Percentiles rank a stretch among this genome's conserved stretches.
Evolutionary conservation across 1,140 invertebrate genomes (phyloP).

Genomic region (Bombus pascuorum): DNA sequence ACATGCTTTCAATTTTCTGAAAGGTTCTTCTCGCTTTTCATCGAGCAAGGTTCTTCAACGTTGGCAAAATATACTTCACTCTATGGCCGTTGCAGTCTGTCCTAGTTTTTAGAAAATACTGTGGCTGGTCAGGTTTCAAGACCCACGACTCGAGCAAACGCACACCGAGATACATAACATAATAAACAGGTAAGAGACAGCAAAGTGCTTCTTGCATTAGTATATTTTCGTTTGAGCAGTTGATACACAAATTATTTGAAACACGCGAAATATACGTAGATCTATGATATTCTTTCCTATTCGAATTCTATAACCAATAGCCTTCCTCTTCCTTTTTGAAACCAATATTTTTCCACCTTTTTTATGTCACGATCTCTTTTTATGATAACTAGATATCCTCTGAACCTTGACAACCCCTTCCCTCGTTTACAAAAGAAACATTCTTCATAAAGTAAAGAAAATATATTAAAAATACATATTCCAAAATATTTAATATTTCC

Average conservation of each 20-base stretch:
- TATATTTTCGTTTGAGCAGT: background rate
- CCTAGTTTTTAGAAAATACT: conserved; percentile 27
- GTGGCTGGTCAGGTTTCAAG: conserved; percentile 6
- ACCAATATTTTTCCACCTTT: too few species aligned
- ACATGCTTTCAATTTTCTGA: conserved; percentile 3
- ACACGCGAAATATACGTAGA: background rate
- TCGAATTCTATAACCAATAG: background rate
- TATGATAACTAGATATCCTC: too few species aligned
- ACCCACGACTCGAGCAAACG: conserved; percentile 24
- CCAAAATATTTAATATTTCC: too few species aligned
- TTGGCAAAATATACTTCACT: conserved; percentile 27
- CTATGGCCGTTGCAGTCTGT: background rate
- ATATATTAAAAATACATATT: too few species aligned
- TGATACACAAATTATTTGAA: too few species aligned
- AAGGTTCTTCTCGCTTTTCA: conserved; percentile 32
- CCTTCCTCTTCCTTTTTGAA: background rate
- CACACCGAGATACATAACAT: conserved; percentile 4
- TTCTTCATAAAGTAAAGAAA: too few species aligned
- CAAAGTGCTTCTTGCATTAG: background rate
- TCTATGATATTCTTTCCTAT: background rate
- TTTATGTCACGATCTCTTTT: too few species aligned
- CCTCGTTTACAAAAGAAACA: too few species aligned
- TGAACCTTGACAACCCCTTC: too few species aligned
- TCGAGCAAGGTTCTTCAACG: conserved; percentile 1
- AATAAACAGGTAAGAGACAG: conserved; percentile 18